These are phyloP conservation scores for Dryobotodes eremita DNA, from an alignment of 2,888 invertebrate species.

Conservation along the genomic window DNA sequence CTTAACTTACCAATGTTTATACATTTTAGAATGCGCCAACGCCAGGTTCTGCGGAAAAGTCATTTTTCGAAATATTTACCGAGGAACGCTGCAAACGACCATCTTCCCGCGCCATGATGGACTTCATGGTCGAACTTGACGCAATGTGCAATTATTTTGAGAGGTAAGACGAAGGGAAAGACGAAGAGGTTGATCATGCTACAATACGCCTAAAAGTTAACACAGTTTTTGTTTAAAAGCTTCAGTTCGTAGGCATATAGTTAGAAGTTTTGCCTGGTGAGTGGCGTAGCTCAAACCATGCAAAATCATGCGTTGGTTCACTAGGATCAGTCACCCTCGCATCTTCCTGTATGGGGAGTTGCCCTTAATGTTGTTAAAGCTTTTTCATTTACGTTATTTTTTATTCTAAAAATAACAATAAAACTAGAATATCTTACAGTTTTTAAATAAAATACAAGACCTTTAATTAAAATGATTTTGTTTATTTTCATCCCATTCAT, in stretches of 20 bases:
- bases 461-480: too few relatives aligned
- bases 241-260: background rate
- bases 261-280: background rate
- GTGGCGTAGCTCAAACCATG: too few relatives aligned
- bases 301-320: too few relatives aligned
- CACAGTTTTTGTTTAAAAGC: background rate
- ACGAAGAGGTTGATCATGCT: background rate
- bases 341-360: background rate
- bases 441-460: too few relatives aligned
- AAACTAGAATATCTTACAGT: too few relatives aligned
- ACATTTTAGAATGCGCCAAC: slow-evolving; percentile 74
- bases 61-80: slow-evolving; percentile 90
- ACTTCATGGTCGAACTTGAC: slow-evolving; percentile 93
- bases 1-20: background rate
- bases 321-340: background rate
- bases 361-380: background rate
- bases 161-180: slow-evolving; percentile 75
- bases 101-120: slow-evolving; percentile 90
- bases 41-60: slow-evolving; percentile 80
- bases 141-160: slow-evolving; percentile 91
- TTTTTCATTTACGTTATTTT: too few relatives aligned
- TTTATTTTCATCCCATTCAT: too few relatives aligned
- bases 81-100: slow-evolving; percentile 89
- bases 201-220: background rate
- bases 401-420: too few relatives aligned